These are phyloP conservation scores for Nylanderia fulva DNA, from an alignment of 1,140 invertebrate genomes.

Conservation along the genomic window DNA sequence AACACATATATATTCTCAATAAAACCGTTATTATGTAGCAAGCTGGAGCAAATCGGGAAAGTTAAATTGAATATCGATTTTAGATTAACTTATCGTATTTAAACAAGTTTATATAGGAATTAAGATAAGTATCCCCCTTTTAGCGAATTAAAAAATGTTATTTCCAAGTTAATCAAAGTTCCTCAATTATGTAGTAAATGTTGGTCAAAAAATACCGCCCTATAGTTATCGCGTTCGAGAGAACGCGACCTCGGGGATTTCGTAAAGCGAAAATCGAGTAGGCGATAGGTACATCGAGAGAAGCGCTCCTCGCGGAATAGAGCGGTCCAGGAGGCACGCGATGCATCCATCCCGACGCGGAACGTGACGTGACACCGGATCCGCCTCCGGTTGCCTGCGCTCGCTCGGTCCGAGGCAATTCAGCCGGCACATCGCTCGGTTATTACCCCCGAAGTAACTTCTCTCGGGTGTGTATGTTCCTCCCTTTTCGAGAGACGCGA, in stretches of 20 bases:
- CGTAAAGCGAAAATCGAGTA: background rate
- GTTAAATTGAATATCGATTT: constrained; percentile 25
- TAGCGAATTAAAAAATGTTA: background rate
- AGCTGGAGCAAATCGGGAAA: background rate
- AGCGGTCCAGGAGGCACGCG: constrained; percentile 63
- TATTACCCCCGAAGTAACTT: constrained; percentile 70
- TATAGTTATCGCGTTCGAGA: background rate
- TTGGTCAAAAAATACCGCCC: background rate
- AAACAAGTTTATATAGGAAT: background rate
- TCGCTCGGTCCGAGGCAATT: constrained; percentile 67
- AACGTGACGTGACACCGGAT: constrained; percentile 75
- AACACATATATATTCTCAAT: background rate
- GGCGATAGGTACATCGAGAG: background rate
- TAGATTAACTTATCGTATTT: background rate
- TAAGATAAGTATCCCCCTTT: background rate
- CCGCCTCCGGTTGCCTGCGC: constrained; percentile 72
- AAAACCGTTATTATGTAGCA: background rate
- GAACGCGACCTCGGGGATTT: too few species aligned
- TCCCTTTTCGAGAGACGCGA: constrained; percentile 29
- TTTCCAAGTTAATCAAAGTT: background rate
- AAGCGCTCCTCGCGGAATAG: constrained; percentile 11
- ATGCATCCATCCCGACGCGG: constrained; percentile 62
- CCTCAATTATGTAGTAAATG: background rate
- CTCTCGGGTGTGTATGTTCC: constrained; percentile 67
- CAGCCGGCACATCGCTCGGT: constrained; percentile 67